Base-by-base conservation (phyloP, 2,888 invertebrate species). In the Chymomyza fuscimana region DNA sequence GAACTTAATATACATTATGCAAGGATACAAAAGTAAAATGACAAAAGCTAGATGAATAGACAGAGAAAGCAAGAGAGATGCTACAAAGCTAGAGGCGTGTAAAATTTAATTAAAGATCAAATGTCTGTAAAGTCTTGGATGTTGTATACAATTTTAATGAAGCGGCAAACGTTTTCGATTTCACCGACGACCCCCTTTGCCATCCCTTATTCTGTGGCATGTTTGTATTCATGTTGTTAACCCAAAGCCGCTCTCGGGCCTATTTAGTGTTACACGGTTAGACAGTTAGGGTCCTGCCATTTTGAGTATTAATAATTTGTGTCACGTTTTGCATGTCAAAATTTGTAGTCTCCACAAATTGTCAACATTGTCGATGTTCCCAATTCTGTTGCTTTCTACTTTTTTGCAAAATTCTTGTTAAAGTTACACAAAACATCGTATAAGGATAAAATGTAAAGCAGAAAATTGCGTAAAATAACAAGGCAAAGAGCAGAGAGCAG, bases 151-250 rank as follows among this genome's bases (percentile, higher is more conserved):
- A 85, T 79, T 76, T 88, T 86, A 87, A 85, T 87, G 89, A 85
- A 87, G 87, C 89, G 71, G 70, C 74, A 73, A 87, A 87, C 74
- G 77, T 74, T 82, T 77, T 88, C 83, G 81, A 82, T 87, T 85
- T 78, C 74, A 72, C 73, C 76, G 68, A 52, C 46, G 32, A 32
- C 32, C 32, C 7, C 32, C 32, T 9, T 32, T 7, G 7, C 32
- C 32, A 1, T 9, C 7, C 10, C 22, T 65, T 46, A 60, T 77
- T 71, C 62, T 32, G 58, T 63, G n/a, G 40, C 69, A 51, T 52
- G 50, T 65, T 63, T 71, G 54, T 73, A 65, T 25, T 68, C 66
- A 52, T 73, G 66, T 50, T 76, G 70, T 83, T 76, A 88, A 86
- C 81, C 87, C 88, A 83, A 76, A 69, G 15, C 32, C 5, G 60